phyloP scores from a whole-genome alignment of 2,113 vertebrate genomes.

The Maccullochella peelii region DNA sequence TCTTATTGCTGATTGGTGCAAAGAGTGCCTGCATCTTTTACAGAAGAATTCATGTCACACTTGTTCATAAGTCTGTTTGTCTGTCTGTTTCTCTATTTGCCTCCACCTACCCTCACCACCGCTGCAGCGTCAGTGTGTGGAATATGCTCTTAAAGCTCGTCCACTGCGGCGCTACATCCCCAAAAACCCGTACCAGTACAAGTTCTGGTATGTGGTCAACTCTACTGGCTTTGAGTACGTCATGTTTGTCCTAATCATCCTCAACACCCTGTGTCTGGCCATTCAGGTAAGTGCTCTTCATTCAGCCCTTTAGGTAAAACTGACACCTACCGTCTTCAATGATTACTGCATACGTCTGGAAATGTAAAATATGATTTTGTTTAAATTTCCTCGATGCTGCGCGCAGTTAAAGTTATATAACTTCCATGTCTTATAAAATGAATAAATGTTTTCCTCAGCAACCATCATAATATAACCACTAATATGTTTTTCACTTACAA shows the following conservation, averaged over 20 bases:
- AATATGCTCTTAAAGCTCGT: conserved; percentile 97
- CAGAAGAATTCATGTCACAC: not conserved
- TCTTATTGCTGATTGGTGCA: not conserved
- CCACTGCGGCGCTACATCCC: conserved; percentile 97
- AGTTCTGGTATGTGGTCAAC: conserved; percentile 99
- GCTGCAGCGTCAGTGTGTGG: conserved; percentile 95
- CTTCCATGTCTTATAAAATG: not conserved
- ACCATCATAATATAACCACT: not conserved
- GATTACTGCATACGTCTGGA: not conserved
- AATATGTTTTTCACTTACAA: not conserved
- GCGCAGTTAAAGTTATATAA: not conserved
- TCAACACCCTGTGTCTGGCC: conserved; percentile 98
- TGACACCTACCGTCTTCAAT: not conserved
- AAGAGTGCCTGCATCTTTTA: not conserved
- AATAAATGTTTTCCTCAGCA: not conserved
- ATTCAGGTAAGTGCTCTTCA: conserved; percentile 91
- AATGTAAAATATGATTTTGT: not conserved
- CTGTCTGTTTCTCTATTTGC: conserved; percentile 6
- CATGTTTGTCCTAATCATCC: conserved; percentile 99
- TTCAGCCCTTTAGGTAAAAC: not conserved
- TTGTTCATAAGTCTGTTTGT: not conserved
- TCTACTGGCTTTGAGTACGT: conserved; percentile 98
- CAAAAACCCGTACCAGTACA: conserved; percentile 99
- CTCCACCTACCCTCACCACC: not conserved
- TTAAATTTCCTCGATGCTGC: not conserved